Evolutionary conservation across 2,113 vertebrate genomes (phyloP).

Genomic region (Zingel zingel): DNA sequence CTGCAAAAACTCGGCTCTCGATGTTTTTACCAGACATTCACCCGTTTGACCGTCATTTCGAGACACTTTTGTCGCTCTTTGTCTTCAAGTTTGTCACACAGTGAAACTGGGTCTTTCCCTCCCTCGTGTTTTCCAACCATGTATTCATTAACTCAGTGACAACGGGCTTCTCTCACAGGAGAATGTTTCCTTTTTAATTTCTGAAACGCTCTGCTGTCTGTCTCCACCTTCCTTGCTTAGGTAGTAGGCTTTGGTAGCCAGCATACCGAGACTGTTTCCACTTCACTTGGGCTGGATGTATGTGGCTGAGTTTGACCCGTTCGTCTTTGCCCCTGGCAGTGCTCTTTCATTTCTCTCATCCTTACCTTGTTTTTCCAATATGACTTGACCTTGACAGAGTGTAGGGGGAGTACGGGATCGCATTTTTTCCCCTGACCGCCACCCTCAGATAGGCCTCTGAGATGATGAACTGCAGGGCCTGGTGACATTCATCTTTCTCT

Average conservation of each 20-base stretch:
- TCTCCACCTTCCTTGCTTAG: slow-evolving; percentile 9
- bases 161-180: slow-evolving; percentile 42
- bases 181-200: slow-evolving; percentile 35
- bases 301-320: slow-evolving; percentile 47
- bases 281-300: slow-evolving; percentile 37
- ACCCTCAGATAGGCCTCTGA: slow-evolving; percentile 65
- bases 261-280: slow-evolving; percentile 17
- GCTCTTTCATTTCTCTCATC: slow-evolving; percentile 47
- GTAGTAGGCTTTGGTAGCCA: slow-evolving; percentile 12
- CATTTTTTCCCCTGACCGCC: slow-evolving; percentile 68
- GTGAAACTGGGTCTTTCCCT: slow-evolving; percentile 30
- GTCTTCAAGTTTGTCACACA: slow-evolving; percentile 12
- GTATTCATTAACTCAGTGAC: slow-evolving; percentile 52
- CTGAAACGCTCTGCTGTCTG: slow-evolving; percentile 10
- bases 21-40: neutral
- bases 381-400: slow-evolving; percentile 79
- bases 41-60: slow-evolving; percentile 32
- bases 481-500: slow-evolving; percentile 79
- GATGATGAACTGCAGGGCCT: slow-evolving; percentile 80
- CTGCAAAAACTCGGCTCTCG: neutral
- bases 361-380: slow-evolving; percentile 57
- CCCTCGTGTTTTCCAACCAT: slow-evolving; percentile 33
- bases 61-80: neutral
- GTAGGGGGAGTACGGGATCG: slow-evolving; percentile 52
- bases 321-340: slow-evolving; percentile 42